Conservation (phyloP, 2,888 invertebrate species). For the Proisotoma minuta region DNA sequence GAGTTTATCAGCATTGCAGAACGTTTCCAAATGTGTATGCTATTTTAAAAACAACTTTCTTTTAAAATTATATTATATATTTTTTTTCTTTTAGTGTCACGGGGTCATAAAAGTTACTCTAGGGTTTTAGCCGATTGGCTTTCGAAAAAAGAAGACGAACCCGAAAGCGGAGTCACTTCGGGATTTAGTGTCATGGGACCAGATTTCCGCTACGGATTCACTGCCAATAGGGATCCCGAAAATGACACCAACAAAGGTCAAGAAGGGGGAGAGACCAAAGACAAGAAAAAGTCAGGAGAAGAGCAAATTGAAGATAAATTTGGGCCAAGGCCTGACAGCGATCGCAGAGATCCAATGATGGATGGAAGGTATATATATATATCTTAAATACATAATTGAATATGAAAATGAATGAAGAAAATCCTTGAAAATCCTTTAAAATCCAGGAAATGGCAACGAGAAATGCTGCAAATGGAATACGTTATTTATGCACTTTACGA, state of each 20-base stretch:
- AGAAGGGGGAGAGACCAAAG: not conserved
- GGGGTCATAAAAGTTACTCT: not conserved
- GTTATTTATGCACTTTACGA: constrained; percentile 35
- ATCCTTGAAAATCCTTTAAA: not conserved
- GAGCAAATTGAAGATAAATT: not conserved
- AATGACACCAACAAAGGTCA: too few relatives aligned
- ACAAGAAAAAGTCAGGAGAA: not conserved
- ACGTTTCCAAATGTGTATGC: constrained; percentile 37
- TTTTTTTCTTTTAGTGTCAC: not conserved
- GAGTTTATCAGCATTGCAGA: constrained; percentile 36
- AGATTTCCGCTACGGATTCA: not conserved
- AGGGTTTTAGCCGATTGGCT: not conserved
- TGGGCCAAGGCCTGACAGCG: too few relatives aligned
- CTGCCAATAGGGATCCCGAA: not conserved
- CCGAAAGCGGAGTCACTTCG: not conserved
- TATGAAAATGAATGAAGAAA: too few relatives aligned
- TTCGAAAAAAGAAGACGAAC: not conserved
- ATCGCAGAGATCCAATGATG: constrained; percentile 4
- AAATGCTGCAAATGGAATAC: constrained; percentile 31
- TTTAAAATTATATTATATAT: not conserved
- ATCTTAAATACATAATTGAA: too few relatives aligned
- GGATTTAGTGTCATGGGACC: not conserved
- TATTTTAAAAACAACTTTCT: too few relatives aligned
- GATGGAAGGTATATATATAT: constrained; percentile 4
- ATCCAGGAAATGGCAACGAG: constrained; percentile 28